These are phyloP conservation scores for Girardia tigrina DNA, from an alignment of 2,888 invertebrate species.

Conservation along the genomic window DNA sequence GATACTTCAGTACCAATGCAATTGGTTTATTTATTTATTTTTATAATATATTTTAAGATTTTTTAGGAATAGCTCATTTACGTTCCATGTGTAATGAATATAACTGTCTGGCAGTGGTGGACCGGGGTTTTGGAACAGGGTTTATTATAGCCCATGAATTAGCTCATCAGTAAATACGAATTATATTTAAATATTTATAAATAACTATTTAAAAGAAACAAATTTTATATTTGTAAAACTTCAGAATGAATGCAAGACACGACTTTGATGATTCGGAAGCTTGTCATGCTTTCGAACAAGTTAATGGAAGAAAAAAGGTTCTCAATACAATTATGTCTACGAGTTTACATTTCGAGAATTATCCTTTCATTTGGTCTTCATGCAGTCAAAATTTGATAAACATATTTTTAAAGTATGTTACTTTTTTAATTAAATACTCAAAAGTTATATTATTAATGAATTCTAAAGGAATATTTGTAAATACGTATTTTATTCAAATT, in stretches of 20 bases:
- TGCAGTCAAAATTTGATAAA: conserved; percentile 29
- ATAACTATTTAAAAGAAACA: no score
- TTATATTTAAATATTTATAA: no score
- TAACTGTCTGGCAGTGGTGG: conserved; percentile 30
- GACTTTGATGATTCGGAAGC: conserved; percentile 24
- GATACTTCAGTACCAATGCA: not conserved
- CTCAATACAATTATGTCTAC: conserved; percentile 34
- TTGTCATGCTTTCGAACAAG: not conserved
- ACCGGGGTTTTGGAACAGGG: conserved; percentile 34
- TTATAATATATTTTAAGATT: not conserved
- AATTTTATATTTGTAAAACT: not conserved
- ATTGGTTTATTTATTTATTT: not conserved
- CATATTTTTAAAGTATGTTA: conserved; percentile 30
- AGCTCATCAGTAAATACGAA: conserved; percentile 34
- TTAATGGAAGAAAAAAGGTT: not conserved
- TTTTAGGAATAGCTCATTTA: conserved; percentile 30
- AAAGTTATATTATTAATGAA: no score
- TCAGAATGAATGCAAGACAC: conserved; percentile 29
- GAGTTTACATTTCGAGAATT: conserved; percentile 27
- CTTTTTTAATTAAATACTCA: conserved; percentile 20
- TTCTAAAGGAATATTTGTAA: not conserved
- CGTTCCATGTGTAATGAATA: conserved; percentile 33
- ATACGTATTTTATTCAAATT: not conserved
- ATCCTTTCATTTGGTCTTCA: conserved; percentile 31
- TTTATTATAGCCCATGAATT: conserved; percentile 35